Evolutionary conservation across 2,888 invertebrate genomes (phyloP).

Genomic region (Cheilosia pagana): DNA sequence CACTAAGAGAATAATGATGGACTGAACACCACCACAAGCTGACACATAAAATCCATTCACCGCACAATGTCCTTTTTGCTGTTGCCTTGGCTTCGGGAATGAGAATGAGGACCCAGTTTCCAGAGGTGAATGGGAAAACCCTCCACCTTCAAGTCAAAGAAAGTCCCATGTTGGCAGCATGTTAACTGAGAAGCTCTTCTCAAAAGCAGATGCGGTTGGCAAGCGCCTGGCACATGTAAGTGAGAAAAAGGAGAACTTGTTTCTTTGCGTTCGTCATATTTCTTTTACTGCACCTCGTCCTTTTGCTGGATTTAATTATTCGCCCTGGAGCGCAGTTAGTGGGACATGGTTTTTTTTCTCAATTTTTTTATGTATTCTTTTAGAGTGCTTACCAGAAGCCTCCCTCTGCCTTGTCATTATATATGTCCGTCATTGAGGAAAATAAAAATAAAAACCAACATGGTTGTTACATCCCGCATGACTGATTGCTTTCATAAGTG

Average conservation of each 20-base stretch:
- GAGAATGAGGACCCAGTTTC: too few relatives aligned
- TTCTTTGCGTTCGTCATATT: constrained; percentile 15
- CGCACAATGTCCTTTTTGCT: constrained; percentile 46
- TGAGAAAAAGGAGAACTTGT: constrained; percentile 30
- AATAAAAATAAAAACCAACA: constrained; percentile 20
- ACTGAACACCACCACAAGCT: constrained; percentile 25
- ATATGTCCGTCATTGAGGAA: not conserved
- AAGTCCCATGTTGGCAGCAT: constrained; percentile 46
- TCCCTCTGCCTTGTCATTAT: not conserved
- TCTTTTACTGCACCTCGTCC: constrained; percentile 2
- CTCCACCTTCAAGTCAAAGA: constrained; percentile 13
- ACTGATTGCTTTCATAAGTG: constrained; percentile 71
- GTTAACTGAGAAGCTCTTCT: constrained; percentile 35
- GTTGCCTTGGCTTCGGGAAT: not conserved
- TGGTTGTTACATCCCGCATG: constrained; percentile 61
- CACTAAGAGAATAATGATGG: constrained; percentile 39
- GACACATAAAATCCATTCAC: constrained; percentile 21
- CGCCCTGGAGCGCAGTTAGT: constrained; percentile 27
- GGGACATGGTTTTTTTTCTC: not conserved
- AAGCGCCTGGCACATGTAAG: not conserved
- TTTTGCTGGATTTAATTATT: constrained; percentile 60
- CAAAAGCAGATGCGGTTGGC: constrained; percentile 39
- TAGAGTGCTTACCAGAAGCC: constrained; percentile 2
- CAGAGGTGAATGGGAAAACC: constrained; percentile 1
- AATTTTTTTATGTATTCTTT: not conserved